Conservation (phyloP, 2,888 invertebrate genomes). For the Patella ulyssiponensis region DNA sequence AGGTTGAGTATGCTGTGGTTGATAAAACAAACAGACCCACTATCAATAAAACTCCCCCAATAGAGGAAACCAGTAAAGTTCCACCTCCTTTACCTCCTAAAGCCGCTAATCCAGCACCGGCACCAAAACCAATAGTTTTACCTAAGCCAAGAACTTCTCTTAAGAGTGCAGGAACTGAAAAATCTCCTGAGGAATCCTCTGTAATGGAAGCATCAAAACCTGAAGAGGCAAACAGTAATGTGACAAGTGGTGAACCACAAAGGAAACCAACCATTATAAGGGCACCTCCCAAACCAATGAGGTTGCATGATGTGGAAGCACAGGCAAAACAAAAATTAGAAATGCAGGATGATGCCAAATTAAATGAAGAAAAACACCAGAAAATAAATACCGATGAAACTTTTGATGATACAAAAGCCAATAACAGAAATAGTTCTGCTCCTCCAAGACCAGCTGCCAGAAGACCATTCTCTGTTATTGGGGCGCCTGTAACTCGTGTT, state of each 20-base stretch:
- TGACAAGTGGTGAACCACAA: background rate
- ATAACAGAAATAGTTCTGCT: background rate
- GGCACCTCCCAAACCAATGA: constrained; percentile 33
- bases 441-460: background rate
- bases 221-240: background rate
- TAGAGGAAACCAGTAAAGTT: background rate
- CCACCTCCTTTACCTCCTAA: constrained; percentile 23
- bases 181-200: constrained; percentile 17
- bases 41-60: background rate
- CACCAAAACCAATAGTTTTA: constrained; percentile 45
- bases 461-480: no score
- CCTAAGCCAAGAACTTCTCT: constrained; percentile 41
- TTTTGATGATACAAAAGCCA: constrained; percentile 21
- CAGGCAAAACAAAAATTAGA: no score
- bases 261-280: constrained; percentile 55
- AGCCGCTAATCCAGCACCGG: constrained; percentile 14
- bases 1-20: background rate
- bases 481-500: no score
- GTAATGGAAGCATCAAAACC: background rate
- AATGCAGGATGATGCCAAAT: no score
- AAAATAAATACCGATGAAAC: constrained; percentile 1
- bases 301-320: background rate
- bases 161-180: constrained; percentile 19
- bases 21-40: background rate
- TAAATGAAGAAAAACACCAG: no score